Evolutionary conservation across 1,140 invertebrate species (phyloP).

Genomic region (Pseudomyrmex flavicornis): DNA sequence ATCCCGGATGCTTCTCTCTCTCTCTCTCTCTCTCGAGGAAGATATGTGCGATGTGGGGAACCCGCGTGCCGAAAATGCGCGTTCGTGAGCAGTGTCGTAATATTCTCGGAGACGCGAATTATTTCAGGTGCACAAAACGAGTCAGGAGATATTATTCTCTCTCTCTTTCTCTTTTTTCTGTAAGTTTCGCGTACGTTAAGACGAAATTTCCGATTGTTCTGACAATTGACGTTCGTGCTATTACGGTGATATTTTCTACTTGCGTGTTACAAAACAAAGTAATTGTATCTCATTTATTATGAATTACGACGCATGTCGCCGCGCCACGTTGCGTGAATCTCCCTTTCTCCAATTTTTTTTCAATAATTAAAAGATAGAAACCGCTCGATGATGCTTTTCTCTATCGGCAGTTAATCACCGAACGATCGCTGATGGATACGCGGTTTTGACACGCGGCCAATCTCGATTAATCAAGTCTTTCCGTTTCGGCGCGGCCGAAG

Average conservation of each 20-base stretch:
- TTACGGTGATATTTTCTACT: slow-evolving; percentile 1
- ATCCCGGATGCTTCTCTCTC: slow-evolving; percentile 27
- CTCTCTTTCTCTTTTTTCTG: neutral
- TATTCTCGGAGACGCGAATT: neutral
- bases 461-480: slow-evolving; percentile 60
- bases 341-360: slow-evolving; percentile 4
- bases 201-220: no score
- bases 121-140: neutral
- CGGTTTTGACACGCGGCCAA: slow-evolving; percentile 40
- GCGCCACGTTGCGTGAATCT: neutral
- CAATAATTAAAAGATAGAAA: slow-evolving; percentile 51
- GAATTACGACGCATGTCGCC: slow-evolving; percentile 11
- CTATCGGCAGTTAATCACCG: slow-evolving; percentile 44
- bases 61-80: neutral
- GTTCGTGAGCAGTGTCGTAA: neutral
- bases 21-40: neutral
- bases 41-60: slow-evolving; percentile 1
- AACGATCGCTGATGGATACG: slow-evolving; percentile 30
- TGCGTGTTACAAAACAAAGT: neutral
- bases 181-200: no score
- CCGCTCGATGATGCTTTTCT: neutral
- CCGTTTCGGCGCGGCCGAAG: slow-evolving; percentile 28
- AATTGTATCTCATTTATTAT: slow-evolving; percentile 9
- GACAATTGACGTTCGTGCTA: neutral
- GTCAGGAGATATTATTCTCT: neutral